Conservation (phyloP, 2,113 vertebrate genomes). For the Strigops habroptila region DNA sequence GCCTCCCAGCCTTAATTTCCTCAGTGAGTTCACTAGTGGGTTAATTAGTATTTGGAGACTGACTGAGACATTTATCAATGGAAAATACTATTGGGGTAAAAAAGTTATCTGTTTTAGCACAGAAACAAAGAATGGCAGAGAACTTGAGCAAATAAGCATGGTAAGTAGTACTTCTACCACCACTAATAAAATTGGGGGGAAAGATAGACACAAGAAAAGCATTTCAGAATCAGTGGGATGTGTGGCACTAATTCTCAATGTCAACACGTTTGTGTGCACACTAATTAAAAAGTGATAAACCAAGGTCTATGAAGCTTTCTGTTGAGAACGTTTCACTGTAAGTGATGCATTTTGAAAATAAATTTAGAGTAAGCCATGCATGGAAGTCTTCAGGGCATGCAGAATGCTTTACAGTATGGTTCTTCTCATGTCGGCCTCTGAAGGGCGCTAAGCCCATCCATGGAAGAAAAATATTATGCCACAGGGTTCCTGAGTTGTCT, state of each 20-base stretch:
- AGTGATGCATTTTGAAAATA: not conserved
- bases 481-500: not conserved
- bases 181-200: not conserved
- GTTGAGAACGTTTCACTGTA: not conserved
- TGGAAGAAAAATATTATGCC: not conserved
- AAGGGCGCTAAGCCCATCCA: not conserved
- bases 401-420: not conserved
- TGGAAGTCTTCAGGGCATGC: not conserved
- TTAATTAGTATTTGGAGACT: not conserved
- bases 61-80: not conserved
- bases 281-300: conserved; percentile 24
- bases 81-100: not conserved
- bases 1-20: not conserved
- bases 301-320: not conserved
- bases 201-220: not conserved
- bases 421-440: not conserved
- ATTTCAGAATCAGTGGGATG: not conserved
- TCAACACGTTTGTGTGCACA: not conserved
- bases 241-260: not conserved
- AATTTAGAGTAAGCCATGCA: conserved; percentile 7
- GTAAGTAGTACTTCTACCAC: not conserved
- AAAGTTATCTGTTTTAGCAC: not conserved
- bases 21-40: not conserved
- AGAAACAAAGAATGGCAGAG: not conserved
- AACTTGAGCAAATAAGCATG: not conserved